Percentiles rank a stretch among this genome's conserved stretches.
These are phyloP conservation scores for Zophobas morio DNA, from an alignment of 1,140 invertebrate species.

Conservation along the genomic window DNA sequence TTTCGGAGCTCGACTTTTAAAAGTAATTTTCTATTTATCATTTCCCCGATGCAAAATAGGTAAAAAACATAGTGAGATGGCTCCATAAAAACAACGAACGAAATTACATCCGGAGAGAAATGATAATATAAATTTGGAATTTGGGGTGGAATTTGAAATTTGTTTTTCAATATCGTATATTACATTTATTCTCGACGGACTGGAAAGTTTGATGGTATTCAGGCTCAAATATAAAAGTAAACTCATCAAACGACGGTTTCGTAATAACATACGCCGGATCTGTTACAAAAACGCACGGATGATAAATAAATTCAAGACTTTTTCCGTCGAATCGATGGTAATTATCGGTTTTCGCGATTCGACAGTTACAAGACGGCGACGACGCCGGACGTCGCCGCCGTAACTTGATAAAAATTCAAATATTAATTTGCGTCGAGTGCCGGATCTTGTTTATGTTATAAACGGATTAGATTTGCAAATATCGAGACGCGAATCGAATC, in stretches of 20 bases:
- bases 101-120: slow-evolving; percentile 41
- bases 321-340: slow-evolving; percentile 1
- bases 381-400: slow-evolving; percentile 19
- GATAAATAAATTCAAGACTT: not conserved
- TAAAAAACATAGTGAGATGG: not conserved
- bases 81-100: slow-evolving; percentile 23
- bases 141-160: slow-evolving; percentile 45
- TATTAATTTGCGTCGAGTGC: slow-evolving; percentile 57
- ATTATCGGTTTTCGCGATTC: slow-evolving; percentile 18
- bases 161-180: slow-evolving; percentile 54
- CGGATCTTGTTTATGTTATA: slow-evolving; percentile 55
- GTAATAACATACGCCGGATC: slow-evolving; percentile 13
- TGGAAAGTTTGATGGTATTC: slow-evolving; percentile 52
- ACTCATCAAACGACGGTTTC: slow-evolving; percentile 50
- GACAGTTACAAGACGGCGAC: not conserved
- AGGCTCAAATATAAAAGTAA: slow-evolving; percentile 51
- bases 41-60: slow-evolving; percentile 11
- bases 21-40: slow-evolving; percentile 35
- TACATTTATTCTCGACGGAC: slow-evolving; percentile 48
- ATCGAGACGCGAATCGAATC: slow-evolving; percentile 37
- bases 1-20: slow-evolving; percentile 3
- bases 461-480: slow-evolving; percentile 57
- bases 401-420: slow-evolving; percentile 58
- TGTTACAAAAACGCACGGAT: not conserved
- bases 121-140: slow-evolving; percentile 44